Evolutionary conservation across 1,140 invertebrate genomes (phyloP), one percentile per base, ranked within the genome.

Genomic region (Samia ricini): DNA sequence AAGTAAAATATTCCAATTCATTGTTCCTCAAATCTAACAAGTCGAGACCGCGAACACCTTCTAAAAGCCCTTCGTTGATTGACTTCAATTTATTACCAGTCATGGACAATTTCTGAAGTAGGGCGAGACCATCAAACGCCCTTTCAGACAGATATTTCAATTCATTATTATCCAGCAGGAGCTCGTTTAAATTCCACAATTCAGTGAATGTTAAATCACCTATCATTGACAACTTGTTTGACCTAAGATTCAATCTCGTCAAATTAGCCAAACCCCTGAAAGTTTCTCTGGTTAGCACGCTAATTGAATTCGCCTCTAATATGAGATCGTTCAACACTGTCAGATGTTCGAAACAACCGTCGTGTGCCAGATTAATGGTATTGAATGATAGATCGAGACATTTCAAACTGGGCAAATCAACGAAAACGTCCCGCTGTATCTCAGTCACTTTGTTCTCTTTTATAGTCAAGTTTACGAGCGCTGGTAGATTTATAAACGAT

Each of bases 1-100:
- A 93, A 23, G 94, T 94, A 68, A 97, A 91, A 29, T 93, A 94
- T 76, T 93, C 92, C 66, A 97, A 91, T 50, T 91, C 85, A 82
- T 97, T 97, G 57, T 94, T 92, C 66, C 94, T 91, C 61, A 97
- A 88, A 88, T 96, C 95, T 64, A 97, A 91, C 71, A 94, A 93
- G 69, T 94, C 91, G 15, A 97, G 86, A 19, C 92, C 92, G 15
- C 92, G 91, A 0, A 94, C 92, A 23, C 93, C 93, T 64, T 91
- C 91, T 58, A 97, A 93, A 57, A 95, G 91, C 22, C 93, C 93
- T n/a, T 93, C 91, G 65, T 93, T 93, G 66, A 97, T 89, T 22
- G 88, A 91, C 54, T 93, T 92, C 50, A 97, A 90, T 72, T 93
- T 92, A 88, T 97, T 97, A 63, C 95, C 94, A 66, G 93, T 94